phyloP scores from a whole-genome alignment of 2,113 vertebrate species.

The Alligator sinensis region DNA sequence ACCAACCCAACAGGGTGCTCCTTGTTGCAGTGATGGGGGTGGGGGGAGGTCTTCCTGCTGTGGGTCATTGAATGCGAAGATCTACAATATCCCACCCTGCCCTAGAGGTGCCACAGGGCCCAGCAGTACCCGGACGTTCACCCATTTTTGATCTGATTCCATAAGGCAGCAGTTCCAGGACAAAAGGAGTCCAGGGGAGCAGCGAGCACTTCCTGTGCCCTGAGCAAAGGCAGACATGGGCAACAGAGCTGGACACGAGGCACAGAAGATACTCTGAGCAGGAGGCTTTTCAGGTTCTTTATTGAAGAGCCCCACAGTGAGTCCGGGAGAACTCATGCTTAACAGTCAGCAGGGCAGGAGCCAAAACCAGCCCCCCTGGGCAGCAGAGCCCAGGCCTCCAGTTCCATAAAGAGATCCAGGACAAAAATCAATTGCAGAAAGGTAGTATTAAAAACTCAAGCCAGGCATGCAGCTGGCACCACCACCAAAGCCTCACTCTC shows the following conservation, averaged over 20 bases:
- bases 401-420: not conserved
- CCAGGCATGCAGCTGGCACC: constrained; percentile 63
- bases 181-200: too few species aligned
- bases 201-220: not conserved
- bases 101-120: fast-evolving
- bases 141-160: too few species aligned
- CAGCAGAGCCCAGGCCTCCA: constrained; percentile 51
- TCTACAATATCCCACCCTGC: not conserved
- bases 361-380: constrained; percentile 57
- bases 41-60: too few species aligned
- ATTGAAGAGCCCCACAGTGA: constrained; percentile 67
- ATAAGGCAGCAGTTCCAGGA: fast-evolving
- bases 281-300: constrained; percentile 68
- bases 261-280: not conserved
- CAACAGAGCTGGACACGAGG: not conserved
- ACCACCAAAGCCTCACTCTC: constrained; percentile 34
- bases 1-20: too few species aligned
- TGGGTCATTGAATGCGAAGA: not conserved
- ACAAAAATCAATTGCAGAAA: not conserved
- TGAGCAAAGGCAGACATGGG: not conserved
- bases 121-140: fast-evolving
- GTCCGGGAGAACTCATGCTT: not conserved
- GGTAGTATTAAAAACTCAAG: not conserved
- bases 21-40: too few species aligned
- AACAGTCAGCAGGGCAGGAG: constrained; percentile 26